Evolutionary conservation across 2,113 vertebrate genomes (phyloP).

Genomic region (Apaloderma vittatum): DNA sequence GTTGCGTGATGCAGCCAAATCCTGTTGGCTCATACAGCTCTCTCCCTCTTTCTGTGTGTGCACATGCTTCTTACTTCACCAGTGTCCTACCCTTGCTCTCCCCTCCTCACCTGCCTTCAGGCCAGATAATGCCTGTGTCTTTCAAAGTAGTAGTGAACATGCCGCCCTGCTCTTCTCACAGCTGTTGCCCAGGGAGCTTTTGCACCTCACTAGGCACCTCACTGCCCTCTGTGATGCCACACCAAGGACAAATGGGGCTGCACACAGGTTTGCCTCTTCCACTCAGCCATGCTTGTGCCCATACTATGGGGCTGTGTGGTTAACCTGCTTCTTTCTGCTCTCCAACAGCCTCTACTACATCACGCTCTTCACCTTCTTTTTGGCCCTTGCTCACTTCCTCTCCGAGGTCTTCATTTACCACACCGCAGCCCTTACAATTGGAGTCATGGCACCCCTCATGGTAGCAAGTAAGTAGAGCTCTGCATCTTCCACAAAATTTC

Average conservation of each 20-base stretch:
- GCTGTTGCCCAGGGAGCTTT: not conserved
- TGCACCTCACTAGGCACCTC: not conserved
- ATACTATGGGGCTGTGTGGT: not conserved
- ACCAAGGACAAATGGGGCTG: not conserved
- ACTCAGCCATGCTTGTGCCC: not conserved
- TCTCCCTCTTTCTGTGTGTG: not conserved
- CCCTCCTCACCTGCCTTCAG: not conserved
- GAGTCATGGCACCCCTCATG: constrained; percentile 93
- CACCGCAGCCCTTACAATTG: constrained; percentile 91
- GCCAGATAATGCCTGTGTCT: not conserved
- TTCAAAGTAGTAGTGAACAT: not conserved
- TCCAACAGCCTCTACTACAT: constrained; percentile 91
- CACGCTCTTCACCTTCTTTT: constrained; percentile 93
- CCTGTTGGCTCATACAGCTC: not conserved
- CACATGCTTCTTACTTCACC: not conserved
- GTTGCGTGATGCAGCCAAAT: not conserved
- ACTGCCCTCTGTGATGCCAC: not conserved
- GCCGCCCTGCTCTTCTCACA: not conserved
- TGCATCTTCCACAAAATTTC: not conserved
- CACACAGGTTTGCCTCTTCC: not conserved
- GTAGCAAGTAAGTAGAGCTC: constrained; percentile 86
- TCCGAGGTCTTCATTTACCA: constrained; percentile 92
- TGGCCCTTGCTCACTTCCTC: constrained; percentile 93
- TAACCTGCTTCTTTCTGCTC: constrained; percentile 30
- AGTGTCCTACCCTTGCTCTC: not conserved